phyloP scores from a whole-genome alignment of 2,113 vertebrate species.

The Melospiza georgiana region DNA sequence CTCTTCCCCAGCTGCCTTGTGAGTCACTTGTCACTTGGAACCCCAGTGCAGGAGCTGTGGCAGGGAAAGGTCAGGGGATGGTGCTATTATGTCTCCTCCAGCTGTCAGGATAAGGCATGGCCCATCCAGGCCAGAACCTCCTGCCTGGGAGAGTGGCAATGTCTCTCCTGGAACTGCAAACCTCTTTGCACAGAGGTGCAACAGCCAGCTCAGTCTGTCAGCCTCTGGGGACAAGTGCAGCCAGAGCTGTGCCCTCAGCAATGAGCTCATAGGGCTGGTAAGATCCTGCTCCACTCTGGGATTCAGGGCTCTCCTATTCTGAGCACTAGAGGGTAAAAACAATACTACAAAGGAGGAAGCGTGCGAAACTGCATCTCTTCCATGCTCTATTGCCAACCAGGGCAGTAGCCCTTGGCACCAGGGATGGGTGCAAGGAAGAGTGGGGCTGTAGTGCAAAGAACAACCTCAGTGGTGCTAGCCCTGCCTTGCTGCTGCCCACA shows the following conservation, averaged over 20 bases:
- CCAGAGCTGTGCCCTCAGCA: neutral
- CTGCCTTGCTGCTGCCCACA: neutral
- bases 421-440: neutral
- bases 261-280: neutral
- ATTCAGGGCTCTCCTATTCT: neutral
- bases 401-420: neutral
- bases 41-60: neutral
- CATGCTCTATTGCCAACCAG: neutral
- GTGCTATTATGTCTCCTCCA: neutral
- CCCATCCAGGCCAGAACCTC: neutral
- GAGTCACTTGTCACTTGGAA: neutral
- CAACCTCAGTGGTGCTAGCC: neutral
- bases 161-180: neutral
- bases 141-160: neutral
- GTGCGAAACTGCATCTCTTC: neutral
- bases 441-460: neutral
- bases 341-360: neutral
- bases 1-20: neutral
- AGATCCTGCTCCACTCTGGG: neutral
- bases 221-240: fast-evolving
- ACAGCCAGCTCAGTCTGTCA: neutral
- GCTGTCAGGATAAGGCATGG: neutral
- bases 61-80: neutral
- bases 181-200: neutral
- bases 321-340: neutral